Evolutionary conservation across 2,888 invertebrate genomes (phyloP).

Genomic region (Drosophila eohydei): DNA sequence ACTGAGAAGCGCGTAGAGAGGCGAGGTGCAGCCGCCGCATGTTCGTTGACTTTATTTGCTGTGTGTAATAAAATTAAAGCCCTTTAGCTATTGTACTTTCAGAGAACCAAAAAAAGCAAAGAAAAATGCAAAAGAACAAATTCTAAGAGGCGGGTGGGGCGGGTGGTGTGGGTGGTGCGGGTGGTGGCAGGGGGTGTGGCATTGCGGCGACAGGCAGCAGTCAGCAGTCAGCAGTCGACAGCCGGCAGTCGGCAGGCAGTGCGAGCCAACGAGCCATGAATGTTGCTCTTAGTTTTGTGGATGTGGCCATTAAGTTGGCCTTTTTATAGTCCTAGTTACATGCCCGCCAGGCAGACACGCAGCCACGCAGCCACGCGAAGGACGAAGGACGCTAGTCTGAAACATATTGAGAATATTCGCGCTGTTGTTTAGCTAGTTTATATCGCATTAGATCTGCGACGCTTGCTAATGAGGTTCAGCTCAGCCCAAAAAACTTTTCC

Average conservation of each 20-base stretch:
- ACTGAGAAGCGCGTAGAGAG: constrained; percentile 8
- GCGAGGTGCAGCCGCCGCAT: constrained; percentile 61
- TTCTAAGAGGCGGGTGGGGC: constrained; percentile 40
- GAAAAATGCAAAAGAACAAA: constrained; percentile 57
- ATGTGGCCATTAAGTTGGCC: constrained; percentile 80
- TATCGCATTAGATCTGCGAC: constrained; percentile 25
- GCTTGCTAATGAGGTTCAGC: constrained; percentile 32
- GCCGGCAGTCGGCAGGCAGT: constrained; percentile 8
- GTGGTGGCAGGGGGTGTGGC: constrained; percentile 1
- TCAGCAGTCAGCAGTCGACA: constrained; percentile 5
- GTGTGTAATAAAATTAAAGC: constrained; percentile 80
- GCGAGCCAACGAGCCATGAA: constrained; percentile 75
- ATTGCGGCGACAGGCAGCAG: constrained; percentile 10
- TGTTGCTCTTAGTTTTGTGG: constrained; percentile 74
- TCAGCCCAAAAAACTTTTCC: neutral
- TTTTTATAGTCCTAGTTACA: constrained; percentile 72
- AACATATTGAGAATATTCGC: constrained; percentile 46
- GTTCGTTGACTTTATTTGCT: constrained; percentile 80
- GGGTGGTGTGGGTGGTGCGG: neutral
- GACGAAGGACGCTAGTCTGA: constrained; percentile 1
- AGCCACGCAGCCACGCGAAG: constrained; percentile 1
- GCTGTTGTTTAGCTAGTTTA: constrained; percentile 35
- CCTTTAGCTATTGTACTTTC: constrained; percentile 79
- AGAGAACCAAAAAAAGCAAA: constrained; percentile 36
- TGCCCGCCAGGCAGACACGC: constrained; percentile 15